Base-by-base conservation (phyloP, 2,888 invertebrate genomes). In the Meta bourneti region DNA sequence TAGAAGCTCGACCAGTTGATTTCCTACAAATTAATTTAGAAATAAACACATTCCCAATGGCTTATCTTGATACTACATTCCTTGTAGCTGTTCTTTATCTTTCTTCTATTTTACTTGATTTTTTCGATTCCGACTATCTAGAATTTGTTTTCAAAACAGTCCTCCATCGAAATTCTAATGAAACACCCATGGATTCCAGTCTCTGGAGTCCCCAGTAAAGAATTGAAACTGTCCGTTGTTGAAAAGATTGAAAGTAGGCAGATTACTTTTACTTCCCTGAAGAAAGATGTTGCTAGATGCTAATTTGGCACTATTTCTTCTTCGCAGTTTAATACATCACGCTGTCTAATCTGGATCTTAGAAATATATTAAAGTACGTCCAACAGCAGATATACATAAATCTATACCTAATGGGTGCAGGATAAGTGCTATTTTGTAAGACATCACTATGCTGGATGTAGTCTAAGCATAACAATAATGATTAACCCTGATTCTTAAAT, bases 291-390 rank as follows among this genome's bases (percentile, higher is more conserved):
- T 75, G 34, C 7, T 49, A 9, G 75, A 13, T 75, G 75, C n/a
- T 75, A 75, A 75, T 49, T 75, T 75, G 51, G 75, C 48, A 75
- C 16, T 75, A n/a, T 75, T 75, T 16, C 61, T 61, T 61, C 11
- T 61, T 9, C 61, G 13, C 13, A 61, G 16, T 61, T 61, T 61
- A 61, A 61, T 61, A 61, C 61, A 61, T 61, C 61, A 61, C 61
- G 16, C 61, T 61, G 61, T 61, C 61, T 16, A 6, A 61, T 16
- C 7, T 61, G 11, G 61, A 16, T 34, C 34, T 1, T 34, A 34
- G 4, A 34, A 34, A 4, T 34, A 34, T 34, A 4, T 34, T 34
- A n/a, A n/a, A n/a, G 34, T 34, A 34, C 34, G 4, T 34, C 34
- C 1, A 34, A 34, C 4, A 34, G 34, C 34, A 34, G 4, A 34